Conservation (phyloP, 2,113 vertebrate genomes). For the Lichenostomus cassidix region DNA sequence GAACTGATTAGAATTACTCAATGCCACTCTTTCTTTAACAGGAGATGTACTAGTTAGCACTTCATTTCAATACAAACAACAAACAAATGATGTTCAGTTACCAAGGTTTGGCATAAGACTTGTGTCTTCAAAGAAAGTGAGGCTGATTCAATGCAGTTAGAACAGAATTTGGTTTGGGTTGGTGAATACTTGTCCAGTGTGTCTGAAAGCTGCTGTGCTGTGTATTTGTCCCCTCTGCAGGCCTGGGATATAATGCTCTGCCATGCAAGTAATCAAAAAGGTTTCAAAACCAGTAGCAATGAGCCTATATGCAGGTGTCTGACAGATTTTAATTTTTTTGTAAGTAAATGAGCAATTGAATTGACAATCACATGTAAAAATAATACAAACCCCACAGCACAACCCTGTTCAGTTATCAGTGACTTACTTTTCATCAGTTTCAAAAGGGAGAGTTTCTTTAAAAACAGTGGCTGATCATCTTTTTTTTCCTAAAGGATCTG, state of each 20-base stretch:
- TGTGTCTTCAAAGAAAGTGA: slow-evolving; percentile 4
- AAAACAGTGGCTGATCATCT: neutral
- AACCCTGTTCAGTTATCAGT: neutral
- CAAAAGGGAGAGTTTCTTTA: neutral
- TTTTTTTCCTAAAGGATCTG: neutral
- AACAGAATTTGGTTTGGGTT: neutral
- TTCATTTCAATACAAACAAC: slow-evolving; percentile 30
- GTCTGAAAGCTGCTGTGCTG: neutral
- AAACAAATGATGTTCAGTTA: slow-evolving; percentile 44
- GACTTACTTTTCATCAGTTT: neutral
- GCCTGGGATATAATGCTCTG: neutral
- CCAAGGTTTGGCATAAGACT: neutral
- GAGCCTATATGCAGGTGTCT: neutral
- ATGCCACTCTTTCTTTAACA: slow-evolving; percentile 9
- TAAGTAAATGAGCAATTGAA: neutral
- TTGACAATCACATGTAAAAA: neutral
- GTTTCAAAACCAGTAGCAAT: neutral
- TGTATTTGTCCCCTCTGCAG: neutral
- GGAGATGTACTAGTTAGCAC: slow-evolving; percentile 50
- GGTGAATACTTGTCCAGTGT: neutral
- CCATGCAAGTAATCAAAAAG: neutral
- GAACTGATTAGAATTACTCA: slow-evolving; percentile 42
- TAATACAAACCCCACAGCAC: neutral
- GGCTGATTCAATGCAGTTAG: neutral
- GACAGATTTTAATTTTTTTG: neutral